Evolutionary conservation across 92 coral and sea anemone genomes (phyloP).

Genomic region (Actinostola sp.): DNA sequence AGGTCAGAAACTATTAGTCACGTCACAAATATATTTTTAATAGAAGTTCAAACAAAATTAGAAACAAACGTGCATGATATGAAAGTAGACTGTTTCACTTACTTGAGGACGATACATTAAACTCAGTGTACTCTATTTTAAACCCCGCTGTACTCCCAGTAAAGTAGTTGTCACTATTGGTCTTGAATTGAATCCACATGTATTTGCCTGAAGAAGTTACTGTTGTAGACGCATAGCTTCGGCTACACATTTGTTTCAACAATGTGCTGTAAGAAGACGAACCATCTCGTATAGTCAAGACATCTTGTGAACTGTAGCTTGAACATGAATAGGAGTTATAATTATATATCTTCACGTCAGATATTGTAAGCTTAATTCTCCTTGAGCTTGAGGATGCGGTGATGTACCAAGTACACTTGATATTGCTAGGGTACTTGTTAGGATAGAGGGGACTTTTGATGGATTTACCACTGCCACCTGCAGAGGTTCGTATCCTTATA

Average conservation of each 20-base stretch:
- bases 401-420: constrained; percentile 36
- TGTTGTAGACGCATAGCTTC: neutral
- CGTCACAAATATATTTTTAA: no score
- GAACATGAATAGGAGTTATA: neutral
- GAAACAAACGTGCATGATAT: no score
- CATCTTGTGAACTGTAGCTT: neutral
- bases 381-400: neutral
- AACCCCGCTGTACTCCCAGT: constrained; percentile 2
- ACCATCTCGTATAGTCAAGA: constrained; percentile 19
- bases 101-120: neutral
- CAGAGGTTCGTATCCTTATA: neutral
- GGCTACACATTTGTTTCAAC: neutral
- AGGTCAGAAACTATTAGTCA: no score
- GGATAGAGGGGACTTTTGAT: constrained; percentile 30
- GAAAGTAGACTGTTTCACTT: no score
- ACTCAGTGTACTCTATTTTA: neutral
- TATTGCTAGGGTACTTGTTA: constrained; percentile 28
- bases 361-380: constrained; percentile 10
- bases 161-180: constrained; percentile 16
- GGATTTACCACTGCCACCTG: neutral
- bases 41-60: no score
- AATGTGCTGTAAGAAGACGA: neutral
- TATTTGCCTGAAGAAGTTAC: constrained; percentile 28
- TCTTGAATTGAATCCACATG: constrained; percentile 48
- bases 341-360: neutral